These are phyloP conservation scores for Embiotoca jacksoni DNA, from an alignment of 2,113 vertebrate species.

Conservation along the genomic window DNA sequence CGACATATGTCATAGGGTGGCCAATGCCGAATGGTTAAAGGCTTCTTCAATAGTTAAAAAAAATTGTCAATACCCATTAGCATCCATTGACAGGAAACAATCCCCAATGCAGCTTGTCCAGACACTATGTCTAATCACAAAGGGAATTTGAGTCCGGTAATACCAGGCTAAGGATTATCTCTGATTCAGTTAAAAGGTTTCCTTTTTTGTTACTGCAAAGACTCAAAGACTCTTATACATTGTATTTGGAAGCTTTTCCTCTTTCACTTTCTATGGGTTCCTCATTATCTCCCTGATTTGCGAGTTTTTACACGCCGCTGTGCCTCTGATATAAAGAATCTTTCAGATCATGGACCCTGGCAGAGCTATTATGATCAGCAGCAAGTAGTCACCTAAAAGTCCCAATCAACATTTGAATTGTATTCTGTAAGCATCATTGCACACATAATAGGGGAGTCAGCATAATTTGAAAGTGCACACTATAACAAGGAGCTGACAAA, in stretches of 20 bases:
- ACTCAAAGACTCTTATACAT: neutral
- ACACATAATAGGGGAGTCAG: constrained; percentile 57
- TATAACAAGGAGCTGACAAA: constrained; percentile 39
- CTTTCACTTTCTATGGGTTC: neutral
- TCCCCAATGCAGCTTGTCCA: too few species aligned
- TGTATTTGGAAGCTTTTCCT: neutral
- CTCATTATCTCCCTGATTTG: neutral
- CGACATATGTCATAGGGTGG: too few species aligned
- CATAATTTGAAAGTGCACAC: constrained; percentile 35
- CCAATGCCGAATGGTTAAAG: too few species aligned
- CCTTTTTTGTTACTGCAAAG: neutral
- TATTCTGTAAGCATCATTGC: constrained; percentile 63
- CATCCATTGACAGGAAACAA: too few species aligned
- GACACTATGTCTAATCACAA: too few species aligned
- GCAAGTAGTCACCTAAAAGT: constrained; percentile 33
- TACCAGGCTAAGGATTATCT: neutral
- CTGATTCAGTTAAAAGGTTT: neutral
- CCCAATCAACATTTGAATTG: constrained; percentile 57
- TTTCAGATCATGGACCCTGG: constrained; percentile 7
- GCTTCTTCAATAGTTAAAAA: too few species aligned
- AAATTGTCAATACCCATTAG: too few species aligned
- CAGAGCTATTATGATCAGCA: constrained; percentile 27
- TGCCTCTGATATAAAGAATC: constrained; percentile 18
- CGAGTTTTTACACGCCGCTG: neutral
- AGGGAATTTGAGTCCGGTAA: too few species aligned